These are phyloP conservation scores for Pseudopodoces humilis DNA, from an alignment of 2,113 vertebrate species.

Conservation along the genomic window DNA sequence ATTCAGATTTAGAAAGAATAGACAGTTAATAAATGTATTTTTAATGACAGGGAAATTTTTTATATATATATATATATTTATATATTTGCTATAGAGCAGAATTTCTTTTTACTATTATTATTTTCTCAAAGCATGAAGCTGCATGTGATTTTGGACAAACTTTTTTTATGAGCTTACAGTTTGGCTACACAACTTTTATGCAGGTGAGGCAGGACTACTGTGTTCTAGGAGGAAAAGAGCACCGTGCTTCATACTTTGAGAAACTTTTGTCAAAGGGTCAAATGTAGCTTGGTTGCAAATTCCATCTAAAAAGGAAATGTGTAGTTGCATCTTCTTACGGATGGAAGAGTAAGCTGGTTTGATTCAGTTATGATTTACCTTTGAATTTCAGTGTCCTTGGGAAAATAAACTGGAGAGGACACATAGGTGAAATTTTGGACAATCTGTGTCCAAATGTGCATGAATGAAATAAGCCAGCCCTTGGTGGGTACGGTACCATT, in stretches of 20 bases:
- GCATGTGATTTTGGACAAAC: background rate
- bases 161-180: background rate
- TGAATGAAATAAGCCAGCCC: too few species aligned
- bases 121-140: background rate
- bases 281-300: background rate
- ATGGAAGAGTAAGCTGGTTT: too few species aligned
- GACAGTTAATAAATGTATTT: background rate
- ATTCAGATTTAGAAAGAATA: background rate
- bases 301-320: background rate
- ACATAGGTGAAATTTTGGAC: too few species aligned
- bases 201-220: background rate
- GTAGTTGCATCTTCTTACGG: background rate
- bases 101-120: background rate
- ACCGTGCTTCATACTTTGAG: background rate
- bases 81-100: background rate
- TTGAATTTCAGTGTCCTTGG: too few species aligned
- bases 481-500: too few species aligned
- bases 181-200: background rate
- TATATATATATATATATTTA: too few species aligned
- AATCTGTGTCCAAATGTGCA: too few species aligned
- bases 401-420: too few species aligned
- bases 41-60: background rate
- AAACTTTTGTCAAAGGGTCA: background rate
- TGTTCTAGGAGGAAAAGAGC: background rate
- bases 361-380: too few species aligned